A percentile compares a stretch with the other conserved stretches of the same genome.
Conservation (phyloP, 2,113 vertebrate genomes). For the Poecilia latipinna region DNA sequence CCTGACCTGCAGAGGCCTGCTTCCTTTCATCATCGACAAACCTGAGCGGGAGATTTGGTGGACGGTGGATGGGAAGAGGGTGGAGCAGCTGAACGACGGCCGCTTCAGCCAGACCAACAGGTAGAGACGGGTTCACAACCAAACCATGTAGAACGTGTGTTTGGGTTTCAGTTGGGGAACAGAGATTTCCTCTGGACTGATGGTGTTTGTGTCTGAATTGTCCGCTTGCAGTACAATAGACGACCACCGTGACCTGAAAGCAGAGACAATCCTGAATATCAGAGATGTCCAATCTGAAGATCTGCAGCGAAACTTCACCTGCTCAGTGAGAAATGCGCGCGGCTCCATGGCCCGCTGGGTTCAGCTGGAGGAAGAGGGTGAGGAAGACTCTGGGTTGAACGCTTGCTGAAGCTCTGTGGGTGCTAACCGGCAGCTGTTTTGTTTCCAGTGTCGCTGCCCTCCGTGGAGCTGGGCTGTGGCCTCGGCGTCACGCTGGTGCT, state of each 20-base stretch:
- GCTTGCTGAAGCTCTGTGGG: not conserved
- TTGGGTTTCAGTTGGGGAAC: too few species aligned
- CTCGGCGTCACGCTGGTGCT: slow-evolving; percentile 86
- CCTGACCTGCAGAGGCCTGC: slow-evolving; percentile 78
- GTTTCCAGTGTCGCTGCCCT: slow-evolving; percentile 80
- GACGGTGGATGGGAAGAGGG: slow-evolving; percentile 87
- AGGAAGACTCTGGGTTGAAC: slow-evolving; percentile 1
- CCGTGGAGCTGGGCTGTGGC: slow-evolving; percentile 88
- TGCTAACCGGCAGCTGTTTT: not conserved
- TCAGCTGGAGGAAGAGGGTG: slow-evolving; percentile 56
- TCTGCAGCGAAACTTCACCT: slow-evolving; percentile 47
- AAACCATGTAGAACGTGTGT: too few species aligned
- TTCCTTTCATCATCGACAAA: slow-evolving; percentile 72
- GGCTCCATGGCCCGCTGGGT: slow-evolving; percentile 39
- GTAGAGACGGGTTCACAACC: slow-evolving; percentile 26
- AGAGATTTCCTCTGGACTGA: not conserved
- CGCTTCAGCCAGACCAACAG: slow-evolving; percentile 63
- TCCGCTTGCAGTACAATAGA: slow-evolving; percentile 3
- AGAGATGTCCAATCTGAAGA: slow-evolving; percentile 49
- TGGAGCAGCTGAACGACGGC: slow-evolving; percentile 73
- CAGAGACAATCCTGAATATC: slow-evolving; percentile 52
- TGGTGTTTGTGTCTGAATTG: not conserved
- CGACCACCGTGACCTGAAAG: slow-evolving; percentile 2
- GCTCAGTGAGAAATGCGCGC: slow-evolving; percentile 44
- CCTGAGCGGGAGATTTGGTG: slow-evolving; percentile 86